phyloP scores from a whole-genome alignment of 2,888 invertebrate genomes.

The Drosophila neonasuta region DNA sequence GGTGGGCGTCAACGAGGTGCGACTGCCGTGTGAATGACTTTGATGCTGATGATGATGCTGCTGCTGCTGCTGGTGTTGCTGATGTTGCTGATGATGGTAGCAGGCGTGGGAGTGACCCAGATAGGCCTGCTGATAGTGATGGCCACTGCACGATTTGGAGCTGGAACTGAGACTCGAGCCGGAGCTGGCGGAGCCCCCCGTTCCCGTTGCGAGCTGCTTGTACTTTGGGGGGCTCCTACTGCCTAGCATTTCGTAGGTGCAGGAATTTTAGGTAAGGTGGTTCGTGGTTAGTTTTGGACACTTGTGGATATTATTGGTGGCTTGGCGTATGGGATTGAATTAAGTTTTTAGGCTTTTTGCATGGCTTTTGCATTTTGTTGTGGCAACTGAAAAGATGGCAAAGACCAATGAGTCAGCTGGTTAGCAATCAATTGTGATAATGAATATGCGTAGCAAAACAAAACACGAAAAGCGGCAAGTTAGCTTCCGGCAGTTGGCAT shows the following conservation, averaged over 20 bases:
- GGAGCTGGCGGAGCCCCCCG: slow-evolving; percentile 80
- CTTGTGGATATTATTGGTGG: slow-evolving; percentile 31
- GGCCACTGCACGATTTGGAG: slow-evolving; percentile 43
- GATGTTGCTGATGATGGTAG: slow-evolving; percentile 60
- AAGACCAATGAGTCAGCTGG: slow-evolving; percentile 28
- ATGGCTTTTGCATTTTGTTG: slow-evolving; percentile 17
- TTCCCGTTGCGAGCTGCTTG: slow-evolving; percentile 72
- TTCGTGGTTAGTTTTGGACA: slow-evolving; percentile 38
- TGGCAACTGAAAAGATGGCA: slow-evolving; percentile 42
- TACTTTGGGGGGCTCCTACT: slow-evolving; percentile 81
- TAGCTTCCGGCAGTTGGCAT: background rate
- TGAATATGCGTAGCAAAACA: slow-evolving; percentile 64
- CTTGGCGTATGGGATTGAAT: slow-evolving; percentile 23
- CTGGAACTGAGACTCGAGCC: slow-evolving; percentile 44
- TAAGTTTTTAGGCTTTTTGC: slow-evolving; percentile 26
- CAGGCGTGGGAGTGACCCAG: slow-evolving; percentile 59
- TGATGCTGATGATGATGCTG: slow-evolving; percentile 57
- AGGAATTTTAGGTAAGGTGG: slow-evolving; percentile 42
- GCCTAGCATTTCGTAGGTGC: slow-evolving; percentile 70
- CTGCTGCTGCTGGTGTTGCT: slow-evolving; percentile 65
- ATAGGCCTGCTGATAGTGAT: slow-evolving; percentile 56
- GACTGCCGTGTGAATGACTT: slow-evolving; percentile 51
- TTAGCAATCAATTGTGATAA: slow-evolving; percentile 31
- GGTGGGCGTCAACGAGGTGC: slow-evolving; percentile 59
- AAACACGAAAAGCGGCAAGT: slow-evolving; percentile 36